Evolutionary conservation across 2,113 vertebrate species (phyloP).

Genomic region (Pedionomus torquatus): DNA sequence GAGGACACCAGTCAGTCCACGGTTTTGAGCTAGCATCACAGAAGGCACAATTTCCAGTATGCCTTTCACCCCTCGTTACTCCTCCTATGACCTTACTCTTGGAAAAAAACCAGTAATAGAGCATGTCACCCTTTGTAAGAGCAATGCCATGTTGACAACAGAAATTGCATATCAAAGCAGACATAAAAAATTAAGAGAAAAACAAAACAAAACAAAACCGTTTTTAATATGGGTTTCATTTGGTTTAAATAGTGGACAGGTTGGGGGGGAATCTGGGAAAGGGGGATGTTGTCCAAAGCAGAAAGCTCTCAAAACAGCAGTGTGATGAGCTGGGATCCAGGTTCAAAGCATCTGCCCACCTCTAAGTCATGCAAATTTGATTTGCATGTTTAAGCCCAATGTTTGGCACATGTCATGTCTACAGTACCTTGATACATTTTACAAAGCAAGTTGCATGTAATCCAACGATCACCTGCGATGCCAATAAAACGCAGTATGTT

Average conservation of each 20-base stretch:
- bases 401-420: conserved; percentile 48
- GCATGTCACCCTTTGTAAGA: neutral
- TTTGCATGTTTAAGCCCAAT: conserved; percentile 67
- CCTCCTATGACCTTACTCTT: neutral
- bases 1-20: neutral
- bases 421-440: conserved; percentile 63
- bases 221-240: conserved; percentile 31
- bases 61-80: neutral
- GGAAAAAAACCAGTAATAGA: neutral
- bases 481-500: conserved; percentile 58
- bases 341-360: conserved; percentile 59
- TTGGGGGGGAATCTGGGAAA: neutral
- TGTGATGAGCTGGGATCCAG: conserved; percentile 44
- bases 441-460: conserved; percentile 63
- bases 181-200: conserved; percentile 13
- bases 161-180: conserved; percentile 5
- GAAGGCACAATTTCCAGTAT: neutral
- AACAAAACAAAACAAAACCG: neutral
- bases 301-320: conserved; percentile 53
- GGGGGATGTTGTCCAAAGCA: conserved; percentile 47
- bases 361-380: conserved; percentile 62
- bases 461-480: conserved; percentile 53
- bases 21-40: neutral
- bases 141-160: conserved; percentile 35
- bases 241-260: conserved; percentile 20